These are phyloP conservation scores for Ophioninae sp. DNA, from an alignment of 2,888 invertebrate genomes.

Conservation along the genomic window DNA sequence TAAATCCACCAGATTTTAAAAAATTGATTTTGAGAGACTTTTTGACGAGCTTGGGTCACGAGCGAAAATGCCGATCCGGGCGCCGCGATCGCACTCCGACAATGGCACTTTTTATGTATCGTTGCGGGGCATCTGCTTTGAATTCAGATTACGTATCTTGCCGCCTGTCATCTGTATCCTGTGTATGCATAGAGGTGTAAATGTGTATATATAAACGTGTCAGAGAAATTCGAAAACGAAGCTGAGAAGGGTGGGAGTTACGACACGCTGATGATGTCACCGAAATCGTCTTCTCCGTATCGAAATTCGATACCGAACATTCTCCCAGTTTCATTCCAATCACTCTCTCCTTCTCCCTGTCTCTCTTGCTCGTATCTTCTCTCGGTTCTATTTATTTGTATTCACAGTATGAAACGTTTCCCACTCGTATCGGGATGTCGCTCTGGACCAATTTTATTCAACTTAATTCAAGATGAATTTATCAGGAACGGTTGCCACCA, in stretches of 20 bases:
- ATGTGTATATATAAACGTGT: conserved; percentile 63
- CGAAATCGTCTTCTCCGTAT: conserved; percentile 68
- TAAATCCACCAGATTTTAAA: neutral
- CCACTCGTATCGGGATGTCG: neutral
- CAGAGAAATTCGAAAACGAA: conserved; percentile 60
- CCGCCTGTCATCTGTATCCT: conserved; percentile 48
- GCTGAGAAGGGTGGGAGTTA: conserved; percentile 21
- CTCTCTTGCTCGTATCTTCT: conserved; percentile 19
- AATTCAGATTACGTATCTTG: conserved; percentile 74
- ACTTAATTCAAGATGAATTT: neutral
- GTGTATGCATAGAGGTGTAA: conserved; percentile 44
- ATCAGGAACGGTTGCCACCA: neutral
- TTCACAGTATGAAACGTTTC: conserved; percentile 13
- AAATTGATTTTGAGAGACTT: neutral
- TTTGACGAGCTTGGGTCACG: conserved; percentile 3
- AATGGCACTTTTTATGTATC: conserved; percentile 69
- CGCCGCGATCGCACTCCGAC: conserved; percentile 41
- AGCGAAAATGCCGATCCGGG: conserved; percentile 24
- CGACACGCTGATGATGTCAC: conserved; percentile 65
- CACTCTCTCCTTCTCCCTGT: conserved; percentile 16
- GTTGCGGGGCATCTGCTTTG: conserved; percentile 68
- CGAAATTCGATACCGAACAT: conserved; percentile 70
- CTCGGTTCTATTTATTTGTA: conserved; percentile 15
- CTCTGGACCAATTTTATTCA: neutral
- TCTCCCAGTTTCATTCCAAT: conserved; percentile 45